phyloP scores from a whole-genome alignment of 30 jellyfish, hydroid and myxozoan species.

The Euphysa ruthae region DNA sequence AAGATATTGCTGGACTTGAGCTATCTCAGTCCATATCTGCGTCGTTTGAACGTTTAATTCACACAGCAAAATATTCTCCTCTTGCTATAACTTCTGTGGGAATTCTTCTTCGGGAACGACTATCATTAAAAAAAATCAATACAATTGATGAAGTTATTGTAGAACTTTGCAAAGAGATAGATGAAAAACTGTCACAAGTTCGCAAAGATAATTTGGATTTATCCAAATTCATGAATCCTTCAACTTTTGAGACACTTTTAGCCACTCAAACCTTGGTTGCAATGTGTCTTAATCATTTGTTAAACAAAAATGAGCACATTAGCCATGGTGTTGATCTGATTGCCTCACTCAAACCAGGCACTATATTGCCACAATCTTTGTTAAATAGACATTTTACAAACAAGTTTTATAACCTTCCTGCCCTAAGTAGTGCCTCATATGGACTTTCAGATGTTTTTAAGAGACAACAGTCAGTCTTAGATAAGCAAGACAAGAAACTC shows the following conservation, averaged over 20 bases:
- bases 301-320: conserved; percentile 33
- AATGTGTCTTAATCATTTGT: conserved; percentile 45
- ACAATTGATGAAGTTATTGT: conserved; percentile 59
- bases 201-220: conserved; percentile 8
- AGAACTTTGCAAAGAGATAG: conserved; percentile 37
- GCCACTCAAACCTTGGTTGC: conserved; percentile 73
- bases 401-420: conserved; percentile 59
- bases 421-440: conserved; percentile 30
- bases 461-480: conserved; percentile 16
- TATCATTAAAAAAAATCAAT: conserved; percentile 31
- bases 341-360: conserved; percentile 61
- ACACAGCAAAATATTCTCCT: conserved; percentile 39
- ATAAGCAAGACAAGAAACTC: conserved; percentile 11
- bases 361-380: conserved; percentile 50
- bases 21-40: conserved; percentile 31
- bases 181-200: conserved; percentile 18
- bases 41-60: conserved; percentile 19
- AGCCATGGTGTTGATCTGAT: conserved; percentile 62
- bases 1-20: conserved; percentile 48
- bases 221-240: conserved; percentile 11
- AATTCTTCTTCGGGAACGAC: conserved; percentile 36
- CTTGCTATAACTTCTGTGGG: conserved; percentile 66
- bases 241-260: conserved; percentile 21
- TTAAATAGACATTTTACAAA: conserved; percentile 45
- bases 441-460: conserved; percentile 52